Evolutionary conservation across 2,113 vertebrate genomes (phyloP), one percentile per base, ranked within the genome.

Genomic region (Nerophis ophidion): DNA sequence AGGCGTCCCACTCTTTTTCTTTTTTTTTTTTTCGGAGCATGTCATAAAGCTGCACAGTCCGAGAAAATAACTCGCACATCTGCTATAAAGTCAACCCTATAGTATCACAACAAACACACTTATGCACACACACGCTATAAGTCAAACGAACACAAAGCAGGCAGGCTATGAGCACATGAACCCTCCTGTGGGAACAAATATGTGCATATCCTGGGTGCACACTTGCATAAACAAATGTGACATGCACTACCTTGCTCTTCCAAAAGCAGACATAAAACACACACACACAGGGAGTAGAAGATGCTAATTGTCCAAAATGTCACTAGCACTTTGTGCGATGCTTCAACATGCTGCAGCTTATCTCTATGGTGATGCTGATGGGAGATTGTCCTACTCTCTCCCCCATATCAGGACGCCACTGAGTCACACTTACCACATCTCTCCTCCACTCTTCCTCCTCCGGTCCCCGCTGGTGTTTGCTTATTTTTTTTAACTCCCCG

Each of bases 351-450:
- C 40, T 38, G 52, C 60, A 17, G n/a, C 34, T 71, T 60, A 81
- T 76, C 68, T 71, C 80, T 76, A 72, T 80, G 76, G 81, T 77
- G 82, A 80, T 76, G 72, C 75, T 69, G 70, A 70, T 54, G 71
- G 58, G 69, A 68, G 64, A 66, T 58, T 61, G 71, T 71, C 80
- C 62, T 82, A 75, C 82, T 80, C 71, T 79, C 81, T 26, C 38
- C 72, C 66, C 71, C 75, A 76, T 26, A 4, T 80, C 80, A 78
- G 77, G 67, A 88, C 72, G 75, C 60, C 76, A 81, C 77, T 77
- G 84, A 86, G 80, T 85, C 81, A 86, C 83, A 87, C 85, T 65
- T 83, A 85, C 81, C 85, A 77, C 82, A 71, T 87, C 77, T 76
- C 66, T 71, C 69, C 66, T 59, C 66, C 76, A 71, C 75, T 67